Evolutionary conservation across 2,113 vertebrate species (phyloP), one percentile per base, ranked within the genome.

Genomic region (Microcebus griseorufus): DNA sequence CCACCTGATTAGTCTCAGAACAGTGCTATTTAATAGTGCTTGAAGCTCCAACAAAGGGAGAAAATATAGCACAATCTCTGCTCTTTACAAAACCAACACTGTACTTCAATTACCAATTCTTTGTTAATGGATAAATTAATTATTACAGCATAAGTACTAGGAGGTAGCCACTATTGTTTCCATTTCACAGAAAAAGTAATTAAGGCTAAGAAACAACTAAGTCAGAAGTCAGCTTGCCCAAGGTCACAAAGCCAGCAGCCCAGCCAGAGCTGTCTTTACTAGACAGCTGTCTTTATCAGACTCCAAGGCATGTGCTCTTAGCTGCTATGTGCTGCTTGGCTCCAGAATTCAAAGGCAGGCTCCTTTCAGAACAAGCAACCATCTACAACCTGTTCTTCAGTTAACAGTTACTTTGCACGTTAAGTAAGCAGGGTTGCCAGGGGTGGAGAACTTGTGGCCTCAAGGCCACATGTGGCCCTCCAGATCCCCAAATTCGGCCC

Each of bases 111-210:
- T 95, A 98, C 97, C 78, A 97, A 94, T 51, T 86, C 94, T 80
- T 67, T 87, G 96, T 98, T 98, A 98, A 97, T 97, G 95, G 93
- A 96, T 97, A 98, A 97, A 93, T 64, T 16, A 98, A 97, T 97
- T 96, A 97, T 97, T 96, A 97, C 92, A 98, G 5, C 13, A 53
- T 64, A 32, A 89, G 60, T 85, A 96, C 93, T 69, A 80, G 65
- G 85, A 97, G 45, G 48, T 1, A 34, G 29, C 1, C 70, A 65
- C 29, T 65, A 9, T 29, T 62, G 75, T 37, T 88, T 90, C 62
- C 55, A 83, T 39, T 83, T 97, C 80, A 70, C 85, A 94, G 85
- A 51, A 5, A 64, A 37, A n/a, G 62, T 75, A 85, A 87, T 13
- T 37, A 42, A 72, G 45, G 86, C 60, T 78, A 29, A 70, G 37